These are phyloP conservation scores for Ochotona curzoniae DNA, from an alignment of 2,113 vertebrate genomes.

Conservation along the genomic window DNA sequence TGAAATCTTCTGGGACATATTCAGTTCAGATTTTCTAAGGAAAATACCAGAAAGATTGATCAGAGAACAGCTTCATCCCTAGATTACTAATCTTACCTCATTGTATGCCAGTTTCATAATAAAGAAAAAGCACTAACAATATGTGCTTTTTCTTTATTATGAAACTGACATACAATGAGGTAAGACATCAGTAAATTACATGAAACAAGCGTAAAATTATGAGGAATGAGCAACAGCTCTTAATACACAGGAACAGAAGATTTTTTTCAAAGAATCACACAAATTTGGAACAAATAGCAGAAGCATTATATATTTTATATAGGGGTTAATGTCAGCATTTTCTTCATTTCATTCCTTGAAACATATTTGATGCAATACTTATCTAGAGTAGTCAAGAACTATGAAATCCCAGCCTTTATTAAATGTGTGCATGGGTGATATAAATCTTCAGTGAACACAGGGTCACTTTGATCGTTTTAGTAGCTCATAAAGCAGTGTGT, in stretches of 20 bases:
- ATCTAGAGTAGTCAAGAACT: slow-evolving; percentile 36
- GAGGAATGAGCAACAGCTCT: neutral
- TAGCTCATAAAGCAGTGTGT: slow-evolving; percentile 55
- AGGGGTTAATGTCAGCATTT: slow-evolving; percentile 26
- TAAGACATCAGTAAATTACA: neutral
- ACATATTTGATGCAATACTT: slow-evolving; percentile 4
- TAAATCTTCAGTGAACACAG: slow-evolving; percentile 56
- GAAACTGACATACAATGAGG: neutral
- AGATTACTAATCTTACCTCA: neutral
- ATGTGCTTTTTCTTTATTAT: slow-evolving; percentile 11
- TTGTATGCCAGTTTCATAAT: neutral
- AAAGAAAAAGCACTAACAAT: too few relatives aligned
- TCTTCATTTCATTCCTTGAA: neutral
- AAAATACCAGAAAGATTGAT: slow-evolving; percentile 1
- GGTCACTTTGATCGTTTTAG: slow-evolving; percentile 72
- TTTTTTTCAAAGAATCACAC: neutral
- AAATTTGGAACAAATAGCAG: neutral
- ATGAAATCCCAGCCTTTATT: slow-evolving; percentile 36
- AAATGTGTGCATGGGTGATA: slow-evolving; percentile 50
- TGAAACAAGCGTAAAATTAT: neutral
- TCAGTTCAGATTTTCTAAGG: neutral
- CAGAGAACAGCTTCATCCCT: neutral
- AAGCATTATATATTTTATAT: neutral
- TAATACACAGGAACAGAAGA: neutral
- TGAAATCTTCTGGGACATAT: neutral